Conservation (phyloP, 1,140 invertebrate genomes). For the Drosophila sp. region DNA sequence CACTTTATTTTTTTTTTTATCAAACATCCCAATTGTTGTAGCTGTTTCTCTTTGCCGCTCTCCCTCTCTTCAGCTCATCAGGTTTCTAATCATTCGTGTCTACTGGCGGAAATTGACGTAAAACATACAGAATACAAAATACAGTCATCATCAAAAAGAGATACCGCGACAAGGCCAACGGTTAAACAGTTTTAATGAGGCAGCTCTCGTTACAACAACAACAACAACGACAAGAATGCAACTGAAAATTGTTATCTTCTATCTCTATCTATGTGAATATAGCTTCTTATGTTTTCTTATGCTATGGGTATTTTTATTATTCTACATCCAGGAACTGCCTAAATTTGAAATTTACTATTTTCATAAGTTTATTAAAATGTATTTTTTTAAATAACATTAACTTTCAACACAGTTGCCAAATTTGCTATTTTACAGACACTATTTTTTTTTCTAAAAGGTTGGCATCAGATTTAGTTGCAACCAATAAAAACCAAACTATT, state of each 20-base stretch:
- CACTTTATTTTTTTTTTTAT: neutral
- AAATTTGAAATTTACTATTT: no score
- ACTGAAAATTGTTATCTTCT: neutral
- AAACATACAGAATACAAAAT: slow-evolving; percentile 12
- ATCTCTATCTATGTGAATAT: neutral
- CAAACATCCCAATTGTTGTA: neutral
- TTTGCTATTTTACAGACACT: no score
- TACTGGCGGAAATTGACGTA: slow-evolving; percentile 48
- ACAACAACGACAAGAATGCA: neutral
- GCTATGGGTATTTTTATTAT: no score
- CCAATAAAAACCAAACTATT: no score
- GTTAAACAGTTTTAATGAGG: slow-evolving; percentile 2
- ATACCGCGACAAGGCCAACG: slow-evolving; percentile 36
- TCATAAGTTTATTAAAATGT: no score
- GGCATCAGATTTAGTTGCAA: no score
- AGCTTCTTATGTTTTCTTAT: no score
- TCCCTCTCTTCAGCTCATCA: neutral
- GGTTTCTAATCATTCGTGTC: slow-evolving; percentile 35
- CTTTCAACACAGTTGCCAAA: no score
- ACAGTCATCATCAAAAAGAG: slow-evolving; percentile 2
- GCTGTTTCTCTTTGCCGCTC: neutral
- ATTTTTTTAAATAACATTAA: no score
- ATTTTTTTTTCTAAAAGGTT: no score
- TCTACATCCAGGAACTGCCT: no score
- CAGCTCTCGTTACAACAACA: no score